Percentiles rank a stretch among this genome's conserved stretches.
phyloP scores from a whole-genome alignment of 1,140 invertebrate species.

The Drosophila nasuta region DNA sequence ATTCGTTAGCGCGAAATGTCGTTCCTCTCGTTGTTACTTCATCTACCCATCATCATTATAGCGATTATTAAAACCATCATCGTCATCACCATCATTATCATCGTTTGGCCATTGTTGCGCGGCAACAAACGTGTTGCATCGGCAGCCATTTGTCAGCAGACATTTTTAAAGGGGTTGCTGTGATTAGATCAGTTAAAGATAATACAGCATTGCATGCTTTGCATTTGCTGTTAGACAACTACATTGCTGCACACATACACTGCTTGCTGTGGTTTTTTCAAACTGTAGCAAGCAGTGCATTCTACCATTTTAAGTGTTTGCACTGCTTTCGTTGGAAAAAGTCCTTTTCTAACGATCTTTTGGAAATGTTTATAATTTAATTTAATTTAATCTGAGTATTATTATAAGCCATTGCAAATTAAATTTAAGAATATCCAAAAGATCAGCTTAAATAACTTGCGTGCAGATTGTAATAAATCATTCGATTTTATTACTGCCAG shows the following conservation, averaged over 20 bases:
- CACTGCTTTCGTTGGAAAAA: no score
- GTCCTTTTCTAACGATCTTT: no score
- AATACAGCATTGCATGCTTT: background rate
- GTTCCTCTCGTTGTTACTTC: constrained; percentile 69
- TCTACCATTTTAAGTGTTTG: no score
- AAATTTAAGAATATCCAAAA: no score
- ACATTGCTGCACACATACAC: background rate
- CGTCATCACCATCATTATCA: constrained; percentile 47
- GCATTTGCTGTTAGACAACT: background rate
- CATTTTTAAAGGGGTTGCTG: constrained; percentile 8
- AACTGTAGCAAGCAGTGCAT: no score
- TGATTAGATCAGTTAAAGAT: constrained; percentile 22
- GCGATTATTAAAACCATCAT: constrained; percentile 44
- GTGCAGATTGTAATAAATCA: no score
- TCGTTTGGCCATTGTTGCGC: constrained; percentile 21
- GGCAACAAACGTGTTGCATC: constrained; percentile 26
- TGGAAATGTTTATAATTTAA: no score
- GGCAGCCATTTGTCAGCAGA: constrained; percentile 29
- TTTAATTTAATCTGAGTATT: no score
- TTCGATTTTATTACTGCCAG: no score
- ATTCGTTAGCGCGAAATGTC: constrained; percentile 83
- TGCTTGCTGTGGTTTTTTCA: background rate
- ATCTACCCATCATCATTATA: constrained; percentile 23
- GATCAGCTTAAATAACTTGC: no score
- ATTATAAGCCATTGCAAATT: no score